Base-by-base conservation (phyloP, 2,888 invertebrate genomes). In the Pristionchus exspectatus region DNA sequence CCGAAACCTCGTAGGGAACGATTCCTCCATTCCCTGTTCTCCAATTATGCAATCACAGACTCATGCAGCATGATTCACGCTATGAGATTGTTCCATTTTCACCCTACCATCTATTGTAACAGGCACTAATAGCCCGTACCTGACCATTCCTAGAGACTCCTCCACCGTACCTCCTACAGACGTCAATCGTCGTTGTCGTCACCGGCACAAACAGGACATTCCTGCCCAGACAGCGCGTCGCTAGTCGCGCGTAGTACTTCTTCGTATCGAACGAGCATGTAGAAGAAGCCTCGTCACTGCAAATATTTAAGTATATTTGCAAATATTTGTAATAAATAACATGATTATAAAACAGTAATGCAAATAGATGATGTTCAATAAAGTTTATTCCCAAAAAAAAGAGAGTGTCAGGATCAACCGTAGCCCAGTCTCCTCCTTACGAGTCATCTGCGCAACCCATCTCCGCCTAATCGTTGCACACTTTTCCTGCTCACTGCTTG, bases 141-240 rank as follows among this genome's bases (percentile, higher is more conserved):
- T 90, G 38, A 95, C 95, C 21, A 94, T 90, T n/a, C 81, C 38
- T 66, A 92, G 90, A 94, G 92, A n/a, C 44, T n/a, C 69, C 9
- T 54, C 85, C 66, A 44, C 33, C 44, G 69, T 84, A 93, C 93
- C 93, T 95, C 38, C 91, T 91, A 69, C 92, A 93, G 30, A 95
- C 92, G 63, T 93, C 93, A 92, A 95, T 95, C 21, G 95, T 95
- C 0, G 93, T 93, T 4, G 94, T 93, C 27, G 93, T 92, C 10
- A 94, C 92, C n/a, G 94, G 94, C n/a, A 94, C 92, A 77, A 92
- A 92, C 14, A 95, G 87, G 18, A 95, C 77, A 18, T 92, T 90
- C 63, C 90, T 90, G 30, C 95, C 95, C 14, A 95, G 90, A 38
- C 81, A 38, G 56, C 91, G 91, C 12, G 94, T 92, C 24, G 54